Evolutionary conservation across 1,140 invertebrate genomes (phyloP), one percentile per base, ranked within the genome.

Genomic region (Eriosoma lanigerum): DNA sequence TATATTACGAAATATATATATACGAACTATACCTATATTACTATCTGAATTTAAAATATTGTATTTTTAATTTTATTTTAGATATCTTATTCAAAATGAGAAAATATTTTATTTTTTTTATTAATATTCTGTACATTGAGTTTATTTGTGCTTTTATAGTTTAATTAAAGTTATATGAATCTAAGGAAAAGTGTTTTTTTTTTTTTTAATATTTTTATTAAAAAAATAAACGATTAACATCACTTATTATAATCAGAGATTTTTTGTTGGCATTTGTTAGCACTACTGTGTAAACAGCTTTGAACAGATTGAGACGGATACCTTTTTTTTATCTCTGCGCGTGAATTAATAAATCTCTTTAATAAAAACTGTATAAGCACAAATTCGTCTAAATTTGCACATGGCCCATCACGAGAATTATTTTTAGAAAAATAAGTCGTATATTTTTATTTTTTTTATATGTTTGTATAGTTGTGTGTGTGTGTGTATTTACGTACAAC

Each of bases 391-490:
- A 19, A 24, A 76, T 76, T 76, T 26, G 73, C 73, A 48, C 73
- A 46, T 60, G 54, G 24, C 73, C 21, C 52, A 15, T 60, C 32
- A 15, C 19, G n/a, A 21, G 73, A 38, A 60, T 78, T 60, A 78
- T 78, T 62, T 78, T 62, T 62, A 76, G 52, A 76, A 70, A 29
- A 50, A 70, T 19, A 4, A 13, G n/a, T 13, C n/a, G 52, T 54
- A 54, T 6, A n/a, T n/a, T n/a, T 6, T 13, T 48, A 1, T 38
- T 38, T 38, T 50, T 15, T 19, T 15, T 50, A 3, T 50, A 19
- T 52, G 50, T n/a, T 3, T n/a, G 15, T 56, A 8, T 56, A 10
- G n/a, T 6, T 54, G 52, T 54, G 9, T 15, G 56, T 15, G 32
- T 44, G 8, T 26, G 29, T 46, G 32, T 24, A 12, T 9, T 4